Conservation (phyloP, 1,140 invertebrate species). For the Drosophila prosaltans region DNA sequence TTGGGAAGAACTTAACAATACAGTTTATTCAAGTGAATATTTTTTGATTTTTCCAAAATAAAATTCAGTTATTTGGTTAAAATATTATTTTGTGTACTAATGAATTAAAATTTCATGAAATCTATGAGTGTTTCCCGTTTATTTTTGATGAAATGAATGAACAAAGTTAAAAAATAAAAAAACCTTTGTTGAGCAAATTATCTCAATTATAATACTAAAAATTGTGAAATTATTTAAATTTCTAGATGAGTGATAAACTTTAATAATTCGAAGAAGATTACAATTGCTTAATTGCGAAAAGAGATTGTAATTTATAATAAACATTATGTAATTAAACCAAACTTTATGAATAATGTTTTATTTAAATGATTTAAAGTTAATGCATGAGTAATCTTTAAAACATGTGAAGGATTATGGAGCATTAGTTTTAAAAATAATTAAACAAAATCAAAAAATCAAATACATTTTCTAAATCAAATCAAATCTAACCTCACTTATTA, state of each 20-base stretch:
- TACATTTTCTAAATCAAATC: neutral
- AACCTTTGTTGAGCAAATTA: neutral
- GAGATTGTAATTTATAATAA: neutral
- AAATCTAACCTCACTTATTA: neutral
- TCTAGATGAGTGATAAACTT: neutral
- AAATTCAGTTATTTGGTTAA: neutral
- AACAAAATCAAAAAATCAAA: neutral
- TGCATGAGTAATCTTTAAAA: neutral
- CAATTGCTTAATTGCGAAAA: neutral
- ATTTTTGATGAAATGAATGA: neutral
- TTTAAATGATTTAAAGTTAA: neutral
- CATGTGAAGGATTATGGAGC: neutral
- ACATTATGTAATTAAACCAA: neutral
- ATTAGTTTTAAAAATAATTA: neutral
- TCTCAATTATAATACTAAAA: neutral
- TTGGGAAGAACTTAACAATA: neutral
- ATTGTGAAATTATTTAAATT: neutral
- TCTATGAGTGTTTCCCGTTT: neutral
- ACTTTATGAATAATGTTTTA: neutral
- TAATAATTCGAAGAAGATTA: too few species aligned
- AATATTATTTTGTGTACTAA: too few species aligned
- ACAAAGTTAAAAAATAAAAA: neutral
- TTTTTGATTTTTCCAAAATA: neutral
- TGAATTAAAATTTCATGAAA: neutral
- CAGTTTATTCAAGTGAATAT: neutral